A percentile compares a stretch with the other conserved stretches of the same genome.
Evolutionary conservation across 2,113 vertebrate genomes (phyloP).

Genomic region (Mustela nigripes): DNA sequence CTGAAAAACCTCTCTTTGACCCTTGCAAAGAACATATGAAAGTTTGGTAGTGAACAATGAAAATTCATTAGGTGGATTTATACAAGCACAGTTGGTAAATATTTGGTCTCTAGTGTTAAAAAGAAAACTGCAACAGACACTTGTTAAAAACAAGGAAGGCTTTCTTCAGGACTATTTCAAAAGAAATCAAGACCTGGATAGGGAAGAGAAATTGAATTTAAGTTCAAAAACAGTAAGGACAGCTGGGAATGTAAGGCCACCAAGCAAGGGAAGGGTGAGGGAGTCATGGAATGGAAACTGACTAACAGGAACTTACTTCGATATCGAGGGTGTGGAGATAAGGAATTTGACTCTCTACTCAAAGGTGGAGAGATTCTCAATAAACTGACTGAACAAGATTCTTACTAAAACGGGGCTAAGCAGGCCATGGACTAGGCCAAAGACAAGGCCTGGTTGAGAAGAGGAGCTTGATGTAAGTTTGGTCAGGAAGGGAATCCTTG

Average conservation of each 20-base stretch:
- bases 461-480: not conserved
- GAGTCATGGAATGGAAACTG: not conserved
- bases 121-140: not conserved
- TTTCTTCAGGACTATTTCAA: conserved; percentile 4
- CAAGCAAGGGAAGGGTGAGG: not conserved
- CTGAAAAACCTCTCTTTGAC: not conserved
- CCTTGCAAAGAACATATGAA: not conserved
- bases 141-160: conserved; percentile 32
- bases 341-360: not conserved
- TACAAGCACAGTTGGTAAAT: not conserved
- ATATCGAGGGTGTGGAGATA: not conserved
- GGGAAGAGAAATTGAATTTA: not conserved
- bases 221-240: not conserved
- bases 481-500: not conserved
- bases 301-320: not conserved
- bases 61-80: not conserved
- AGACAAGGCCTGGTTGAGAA: not conserved
- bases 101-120: not conserved
- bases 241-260: not conserved
- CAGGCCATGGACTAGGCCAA: not conserved
- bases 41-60: not conserved
- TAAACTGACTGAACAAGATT: not conserved
- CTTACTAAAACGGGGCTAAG: not conserved
- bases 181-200: not conserved
- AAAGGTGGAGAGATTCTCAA: not conserved